Evolutionary conservation across 1,140 invertebrate species (phyloP).

Genomic region (Trichogramma pretiosum): DNA sequence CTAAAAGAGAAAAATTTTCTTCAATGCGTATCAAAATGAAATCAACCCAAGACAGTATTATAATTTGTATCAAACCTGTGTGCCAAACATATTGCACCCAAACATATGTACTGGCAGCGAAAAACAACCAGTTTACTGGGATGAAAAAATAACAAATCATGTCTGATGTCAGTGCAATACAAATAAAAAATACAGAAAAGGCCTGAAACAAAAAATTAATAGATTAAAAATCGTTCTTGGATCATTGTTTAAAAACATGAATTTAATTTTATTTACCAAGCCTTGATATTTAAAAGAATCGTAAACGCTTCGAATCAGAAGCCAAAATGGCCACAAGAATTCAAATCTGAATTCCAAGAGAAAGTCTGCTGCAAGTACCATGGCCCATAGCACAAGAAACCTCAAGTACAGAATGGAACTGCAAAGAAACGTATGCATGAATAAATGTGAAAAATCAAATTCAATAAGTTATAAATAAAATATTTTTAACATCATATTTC

Average conservation of each 20-base stretch:
- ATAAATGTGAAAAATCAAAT: too few species aligned
- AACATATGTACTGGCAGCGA: conserved; percentile 95
- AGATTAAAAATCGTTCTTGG: conserved; percentile 17
- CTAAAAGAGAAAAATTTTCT: conserved; percentile 45
- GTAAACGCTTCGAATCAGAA: conserved; percentile 90
- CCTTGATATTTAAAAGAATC: conserved; percentile 99
- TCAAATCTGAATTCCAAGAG: conserved; percentile 98
- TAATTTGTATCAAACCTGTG: conserved; percentile 65
- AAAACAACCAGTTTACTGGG: conserved; percentile 96
- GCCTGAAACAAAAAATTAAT: conserved; percentile 60
- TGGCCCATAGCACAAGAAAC: conserved; percentile 89
- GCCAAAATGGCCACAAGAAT: conserved; percentile 98
- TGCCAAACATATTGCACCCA: conserved; percentile 99
- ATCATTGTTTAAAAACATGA: conserved; percentile 67
- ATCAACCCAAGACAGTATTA: too few species aligned
- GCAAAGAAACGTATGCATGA: conserved; percentile 55
- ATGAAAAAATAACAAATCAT: conserved; percentile 99
- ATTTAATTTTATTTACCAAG: conserved; percentile 84
- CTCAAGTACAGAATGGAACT: conserved; percentile 93
- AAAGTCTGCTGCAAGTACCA: conserved; percentile 93
- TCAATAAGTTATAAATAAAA: too few species aligned
- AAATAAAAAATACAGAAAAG: conserved; percentile 97
- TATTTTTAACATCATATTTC: too few species aligned
- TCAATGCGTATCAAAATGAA: conserved; percentile 5
- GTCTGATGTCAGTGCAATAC: conserved; percentile 95